Evolutionary conservation across 2,888 invertebrate species (phyloP).

Genomic region (Pteria penguin): DNA sequence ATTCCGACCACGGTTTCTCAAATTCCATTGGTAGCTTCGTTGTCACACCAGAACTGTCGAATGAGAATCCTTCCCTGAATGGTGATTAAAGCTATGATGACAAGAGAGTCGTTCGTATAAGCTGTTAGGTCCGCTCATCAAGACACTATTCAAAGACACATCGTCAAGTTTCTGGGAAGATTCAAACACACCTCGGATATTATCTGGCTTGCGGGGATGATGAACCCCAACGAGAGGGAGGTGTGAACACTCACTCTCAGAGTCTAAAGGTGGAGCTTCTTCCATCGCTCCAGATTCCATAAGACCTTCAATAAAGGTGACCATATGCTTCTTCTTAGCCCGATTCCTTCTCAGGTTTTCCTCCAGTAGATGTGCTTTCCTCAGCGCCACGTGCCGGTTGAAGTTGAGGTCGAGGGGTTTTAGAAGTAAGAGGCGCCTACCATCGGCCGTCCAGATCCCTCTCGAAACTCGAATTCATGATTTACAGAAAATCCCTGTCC

Average conservation of each 20-base stretch:
- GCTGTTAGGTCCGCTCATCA: conserved; percentile 8
- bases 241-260: background rate
- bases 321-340: background rate
- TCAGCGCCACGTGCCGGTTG: conserved; percentile 1
- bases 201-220: conserved; percentile 12
- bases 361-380: conserved; percentile 1
- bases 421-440: conserved; percentile 5
- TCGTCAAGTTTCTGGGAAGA: background rate
- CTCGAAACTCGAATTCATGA: conserved; percentile 2
- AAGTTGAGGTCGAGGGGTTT: background rate
- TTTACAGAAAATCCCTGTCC: conserved; percentile 7
- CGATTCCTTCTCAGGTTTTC: conserved; percentile 2
- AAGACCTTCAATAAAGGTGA: conserved; percentile 6
- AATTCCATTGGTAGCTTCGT: background rate
- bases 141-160: conserved; percentile 10
- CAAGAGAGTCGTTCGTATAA: background rate
- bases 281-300: background rate
- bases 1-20: background rate
- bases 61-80: background rate
- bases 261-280: conserved; percentile 6
- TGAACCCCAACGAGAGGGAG: background rate
- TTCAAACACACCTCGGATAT: conserved; percentile 22
- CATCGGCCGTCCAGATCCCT: background rate
- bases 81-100: background rate
- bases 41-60: background rate